These are phyloP conservation scores for Rhabdomys dilectus DNA, from an alignment of 2,113 vertebrate species.

Conservation along the genomic window DNA sequence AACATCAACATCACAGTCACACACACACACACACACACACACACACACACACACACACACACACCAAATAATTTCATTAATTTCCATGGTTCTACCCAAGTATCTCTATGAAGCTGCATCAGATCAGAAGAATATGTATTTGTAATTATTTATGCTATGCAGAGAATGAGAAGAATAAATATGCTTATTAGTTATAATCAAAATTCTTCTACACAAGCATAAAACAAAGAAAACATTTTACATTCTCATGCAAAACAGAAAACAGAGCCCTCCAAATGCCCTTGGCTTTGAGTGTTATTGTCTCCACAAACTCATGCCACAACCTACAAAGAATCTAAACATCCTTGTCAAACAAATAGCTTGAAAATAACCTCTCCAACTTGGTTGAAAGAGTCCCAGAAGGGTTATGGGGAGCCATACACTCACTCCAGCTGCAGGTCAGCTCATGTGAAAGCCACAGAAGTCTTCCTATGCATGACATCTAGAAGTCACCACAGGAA, in stretches of 20 bases:
- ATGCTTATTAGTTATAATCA: too few relatives aligned
- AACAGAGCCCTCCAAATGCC: background rate
- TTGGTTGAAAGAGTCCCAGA: background rate
- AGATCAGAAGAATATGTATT: background rate
- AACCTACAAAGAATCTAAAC: background rate
- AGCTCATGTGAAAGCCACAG: background rate
- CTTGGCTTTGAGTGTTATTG: background rate
- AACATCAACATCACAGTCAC: background rate
- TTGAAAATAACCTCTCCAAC: background rate
- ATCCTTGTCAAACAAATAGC: background rate
- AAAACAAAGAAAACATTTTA: background rate
- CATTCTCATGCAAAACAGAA: background rate
- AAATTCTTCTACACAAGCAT: too few relatives aligned
- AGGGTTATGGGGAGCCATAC: background rate
- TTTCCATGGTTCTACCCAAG: background rate
- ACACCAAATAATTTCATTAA: background rate
- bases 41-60: background rate
- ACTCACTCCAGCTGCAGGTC: background rate
- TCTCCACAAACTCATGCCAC: background rate
- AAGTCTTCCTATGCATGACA: background rate
- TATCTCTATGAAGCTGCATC: background rate
- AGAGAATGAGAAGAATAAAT: background rate
- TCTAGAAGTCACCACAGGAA: background rate
- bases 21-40: background rate
- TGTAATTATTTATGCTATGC: background rate